Base-by-base conservation (phyloP, 2,888 invertebrate species). In the Drosophila koepferae region DNA sequence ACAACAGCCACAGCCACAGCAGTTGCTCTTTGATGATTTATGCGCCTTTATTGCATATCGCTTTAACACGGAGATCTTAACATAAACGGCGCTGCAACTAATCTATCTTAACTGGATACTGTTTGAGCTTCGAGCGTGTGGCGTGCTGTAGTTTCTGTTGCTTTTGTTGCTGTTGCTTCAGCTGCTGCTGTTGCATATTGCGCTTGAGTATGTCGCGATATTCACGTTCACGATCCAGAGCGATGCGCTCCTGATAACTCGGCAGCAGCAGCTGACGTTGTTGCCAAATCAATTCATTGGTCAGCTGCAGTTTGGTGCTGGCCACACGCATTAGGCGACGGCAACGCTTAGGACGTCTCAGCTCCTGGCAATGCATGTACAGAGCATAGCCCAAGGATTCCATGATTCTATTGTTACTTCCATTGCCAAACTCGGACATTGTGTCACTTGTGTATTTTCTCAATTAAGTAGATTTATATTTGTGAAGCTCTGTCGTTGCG, bases 241-340 rank as follows among this genome's bases (percentile, higher is more conserved):
- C 77, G 2, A 43, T 59, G 7, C 46, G 63, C 53, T 84, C 74
- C 63, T 82, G 75, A 62, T 51, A 48, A 54, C 60, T 81, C 55
- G 78, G 69, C 55, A 36, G 61, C 64, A 67, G 55, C 44, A 60
- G n/a, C 53, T 61, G 83, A 5, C 53, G 60, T 60, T 69, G 54
- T 20, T 40, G 70, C 55, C 61, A 71, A 56, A 89, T 90, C 72
- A 86, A 82, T 71, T 84, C 89, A 59, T 86, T 74, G 61, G 90
- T 90, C 80, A 90, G 72, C 55, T 66, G 73, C 68, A 89, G n/a
- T 60, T 86, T 89, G 65, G 89, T 90, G 65, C 41, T 68, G 62
- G 75, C 79, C 40, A 89, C 62, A 20, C 74, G 73, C 82, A 86
- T 79, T 46, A 84, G 20, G 20, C 74, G 79, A 16, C 74, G 56